Evolutionary conservation across 2,797 vertebrate species (phyloP).

Genomic region (Hemibagrus guttatus): DNA sequence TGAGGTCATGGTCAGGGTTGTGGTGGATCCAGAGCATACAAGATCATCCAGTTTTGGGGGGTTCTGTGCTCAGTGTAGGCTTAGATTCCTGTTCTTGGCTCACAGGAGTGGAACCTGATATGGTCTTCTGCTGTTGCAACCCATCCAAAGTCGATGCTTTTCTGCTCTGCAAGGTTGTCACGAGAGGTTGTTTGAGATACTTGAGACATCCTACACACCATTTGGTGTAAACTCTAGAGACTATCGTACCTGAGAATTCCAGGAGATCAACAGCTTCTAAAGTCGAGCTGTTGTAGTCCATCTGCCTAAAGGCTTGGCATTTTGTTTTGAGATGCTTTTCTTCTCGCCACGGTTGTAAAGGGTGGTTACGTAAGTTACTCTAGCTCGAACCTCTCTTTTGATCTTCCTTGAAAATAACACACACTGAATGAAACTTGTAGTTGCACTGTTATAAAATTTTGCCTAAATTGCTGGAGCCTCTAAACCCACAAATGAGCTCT

Average conservation of each 20-base stretch:
- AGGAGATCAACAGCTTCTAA: not conserved
- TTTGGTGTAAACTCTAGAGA: not conserved
- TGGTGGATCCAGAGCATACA: not conserved
- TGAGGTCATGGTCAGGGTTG: not conserved
- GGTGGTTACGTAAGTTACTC: not conserved
- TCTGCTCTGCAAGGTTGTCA: not conserved
- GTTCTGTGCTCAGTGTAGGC: not conserved
- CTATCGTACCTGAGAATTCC: not conserved
- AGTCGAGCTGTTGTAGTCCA: not conserved
- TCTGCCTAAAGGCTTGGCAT: not conserved
- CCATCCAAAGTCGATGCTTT: not conserved
- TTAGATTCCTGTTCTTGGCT: not conserved
- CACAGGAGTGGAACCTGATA: not conserved
- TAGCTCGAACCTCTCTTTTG: not conserved
- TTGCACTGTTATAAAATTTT: not conserved
- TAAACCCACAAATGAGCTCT: not conserved
- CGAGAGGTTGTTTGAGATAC: not conserved
- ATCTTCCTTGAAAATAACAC: not conserved
- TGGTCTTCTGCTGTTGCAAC: not conserved
- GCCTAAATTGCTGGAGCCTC: not conserved
- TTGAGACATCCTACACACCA: not conserved
- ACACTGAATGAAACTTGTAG: not conserved
- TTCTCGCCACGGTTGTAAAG: not conserved
- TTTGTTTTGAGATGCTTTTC: not conserved
- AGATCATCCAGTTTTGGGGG: too few relatives aligned